phyloP scores from a whole-genome alignment of 2,797 vertebrate genomes.

The Silurus lanzhouensis region DNA sequence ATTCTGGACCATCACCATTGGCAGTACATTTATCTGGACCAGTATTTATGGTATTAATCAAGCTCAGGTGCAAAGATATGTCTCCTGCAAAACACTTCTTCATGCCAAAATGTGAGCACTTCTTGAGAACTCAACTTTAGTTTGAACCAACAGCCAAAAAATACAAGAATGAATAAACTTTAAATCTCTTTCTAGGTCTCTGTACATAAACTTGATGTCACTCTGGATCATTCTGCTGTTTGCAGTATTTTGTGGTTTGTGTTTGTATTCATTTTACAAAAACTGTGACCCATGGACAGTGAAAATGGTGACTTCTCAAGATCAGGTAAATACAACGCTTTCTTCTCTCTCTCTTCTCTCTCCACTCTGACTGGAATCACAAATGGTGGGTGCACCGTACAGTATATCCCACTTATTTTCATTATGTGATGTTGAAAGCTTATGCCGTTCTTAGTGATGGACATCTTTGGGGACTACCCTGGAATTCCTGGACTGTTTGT shows the following conservation, averaged over 20 bases:
- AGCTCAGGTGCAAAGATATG: constrained; percentile 93
- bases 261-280: constrained; percentile 88
- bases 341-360: too few species aligned
- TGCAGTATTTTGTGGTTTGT: constrained; percentile 81
- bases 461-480: constrained; percentile 83
- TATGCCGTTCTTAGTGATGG: constrained; percentile 91
- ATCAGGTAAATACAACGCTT: constrained; percentile 79
- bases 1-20: constrained; percentile 90
- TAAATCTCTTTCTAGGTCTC: constrained; percentile 73
- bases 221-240: constrained; percentile 82
- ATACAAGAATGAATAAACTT: background rate
- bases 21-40: constrained; percentile 87
- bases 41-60: constrained; percentile 90
- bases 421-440: constrained; percentile 67
- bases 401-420: background rate
- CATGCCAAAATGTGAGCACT: constrained; percentile 89
- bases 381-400: background rate
- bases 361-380: background rate
- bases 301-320: constrained; percentile 78
- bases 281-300: constrained; percentile 87
- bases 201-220: constrained; percentile 89
- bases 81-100: constrained; percentile 87
- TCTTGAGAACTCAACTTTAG: background rate
- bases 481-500: constrained; percentile 90
- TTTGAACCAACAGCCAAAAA: background rate